phyloP scores from a whole-genome alignment of 2,888 invertebrate genomes.

The Palloptera scutellata region DNA sequence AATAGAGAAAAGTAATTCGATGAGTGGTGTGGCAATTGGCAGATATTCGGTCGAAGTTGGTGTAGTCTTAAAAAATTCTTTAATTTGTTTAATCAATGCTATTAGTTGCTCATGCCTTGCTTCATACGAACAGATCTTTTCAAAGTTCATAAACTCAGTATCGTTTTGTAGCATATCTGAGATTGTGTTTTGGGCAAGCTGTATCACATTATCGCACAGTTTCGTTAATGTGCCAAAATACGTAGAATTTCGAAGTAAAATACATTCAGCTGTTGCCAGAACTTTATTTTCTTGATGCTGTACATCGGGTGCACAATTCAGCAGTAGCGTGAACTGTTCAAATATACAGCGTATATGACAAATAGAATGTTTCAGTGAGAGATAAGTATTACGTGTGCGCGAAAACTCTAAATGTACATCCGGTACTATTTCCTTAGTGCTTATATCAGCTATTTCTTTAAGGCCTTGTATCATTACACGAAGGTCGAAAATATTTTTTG shows the following conservation, averaged over 20 bases:
- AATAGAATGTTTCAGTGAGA: slow-evolving; percentile 48
- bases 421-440: slow-evolving; percentile 1
- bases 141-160: slow-evolving; percentile 52
- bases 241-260: slow-evolving; percentile 38
- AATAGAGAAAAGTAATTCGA: slow-evolving; percentile 44
- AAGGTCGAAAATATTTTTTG: slow-evolving; percentile 68
- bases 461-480: slow-evolving; percentile 65
- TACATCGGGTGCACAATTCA: slow-evolving; percentile 70
- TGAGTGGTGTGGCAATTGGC: slow-evolving; percentile 53
- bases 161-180: slow-evolving; percentile 48
- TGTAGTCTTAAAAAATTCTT: slow-evolving; percentile 26
- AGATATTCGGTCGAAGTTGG: slow-evolving; percentile 40
- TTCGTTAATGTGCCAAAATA: slow-evolving; percentile 40
- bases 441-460: slow-evolving; percentile 50
- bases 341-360: slow-evolving; percentile 64
- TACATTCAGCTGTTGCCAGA: slow-evolving; percentile 32
- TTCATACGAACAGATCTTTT: slow-evolving; percentile 42
- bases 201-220: slow-evolving; percentile 43
- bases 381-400: slow-evolving; percentile 44
- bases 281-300: slow-evolving; percentile 45
- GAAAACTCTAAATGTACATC: slow-evolving; percentile 45
- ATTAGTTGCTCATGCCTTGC: slow-evolving; percentile 42
- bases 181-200: slow-evolving; percentile 44
- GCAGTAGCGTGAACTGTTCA: slow-evolving; percentile 74
- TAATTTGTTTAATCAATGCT: slow-evolving; percentile 36